Percentiles rank a stretch among this genome's conserved stretches.
Conservation (phyloP, 2,888 invertebrate species). For the Papilio elwesi region DNA sequence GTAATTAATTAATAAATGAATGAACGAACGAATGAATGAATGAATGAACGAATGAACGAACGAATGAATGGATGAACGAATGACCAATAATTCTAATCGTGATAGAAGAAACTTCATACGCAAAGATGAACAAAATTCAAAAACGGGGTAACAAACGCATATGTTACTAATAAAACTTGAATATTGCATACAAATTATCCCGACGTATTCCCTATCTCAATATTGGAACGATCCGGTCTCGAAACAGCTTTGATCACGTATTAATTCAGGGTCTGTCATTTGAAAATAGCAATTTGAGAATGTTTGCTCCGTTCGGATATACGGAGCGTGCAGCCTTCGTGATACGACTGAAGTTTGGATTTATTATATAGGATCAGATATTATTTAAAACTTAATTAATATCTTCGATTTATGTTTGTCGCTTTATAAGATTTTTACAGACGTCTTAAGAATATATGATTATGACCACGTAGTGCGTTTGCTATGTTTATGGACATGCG, state of each 20-base stretch:
- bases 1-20: too few relatives aligned
- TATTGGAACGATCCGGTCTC: conserved; percentile 28
- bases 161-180: conserved; percentile 7
- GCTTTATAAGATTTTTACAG: too few relatives aligned
- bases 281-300: conserved; percentile 35
- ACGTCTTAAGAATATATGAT: too few relatives aligned
- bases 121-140: background rate
- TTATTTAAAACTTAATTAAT: too few relatives aligned
- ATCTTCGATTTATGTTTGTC: too few relatives aligned
- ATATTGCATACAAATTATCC: conserved; percentile 12
- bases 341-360: conserved; percentile 2
- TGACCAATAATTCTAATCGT: too few relatives aligned
- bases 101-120: too few relatives aligned
- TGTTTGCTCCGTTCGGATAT: conserved; percentile 24
- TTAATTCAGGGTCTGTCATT: conserved; percentile 33
- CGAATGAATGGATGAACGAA: too few relatives aligned
- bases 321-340: background rate
- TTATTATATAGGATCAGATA: background rate
- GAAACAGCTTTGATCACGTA: conserved; percentile 30
- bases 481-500: too few relatives aligned
- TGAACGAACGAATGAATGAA: too few relatives aligned
- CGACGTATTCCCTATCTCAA: conserved; percentile 6
- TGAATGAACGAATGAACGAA: too few relatives aligned
- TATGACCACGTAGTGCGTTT: too few relatives aligned
- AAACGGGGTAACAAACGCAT: background rate